Percentiles rank a stretch among this genome's conserved stretches.
These are phyloP conservation scores for Tetramorium simillimum DNA, from an alignment of 1,140 invertebrate species.

Conservation along the genomic window DNA sequence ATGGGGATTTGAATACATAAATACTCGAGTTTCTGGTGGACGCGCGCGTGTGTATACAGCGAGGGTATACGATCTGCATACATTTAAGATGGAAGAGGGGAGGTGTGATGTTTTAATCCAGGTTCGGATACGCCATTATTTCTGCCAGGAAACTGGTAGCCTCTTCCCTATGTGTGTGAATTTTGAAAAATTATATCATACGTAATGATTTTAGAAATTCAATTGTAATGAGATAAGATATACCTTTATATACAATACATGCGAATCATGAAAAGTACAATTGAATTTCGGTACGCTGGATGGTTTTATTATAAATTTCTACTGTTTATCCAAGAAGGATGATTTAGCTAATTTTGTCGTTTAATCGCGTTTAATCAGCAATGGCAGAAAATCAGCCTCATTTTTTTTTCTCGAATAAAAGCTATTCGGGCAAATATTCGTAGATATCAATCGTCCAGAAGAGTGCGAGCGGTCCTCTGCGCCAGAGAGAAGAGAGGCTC, in stretches of 20 bases:
- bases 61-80: conserved; percentile 78
- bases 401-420: conserved; percentile 22
- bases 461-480: conserved; percentile 42
- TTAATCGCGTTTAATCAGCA: conserved; percentile 8
- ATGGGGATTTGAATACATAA: conserved; percentile 84
- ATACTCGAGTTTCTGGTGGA: conserved; percentile 79
- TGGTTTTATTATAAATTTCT: not conserved
- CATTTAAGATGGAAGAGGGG: conserved; percentile 71
- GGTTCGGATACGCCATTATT: conserved; percentile 64
- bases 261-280: too few species aligned
- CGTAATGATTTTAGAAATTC: not conserved
- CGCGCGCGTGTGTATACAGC: conserved; percentile 67
- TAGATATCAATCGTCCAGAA: conserved; percentile 68
- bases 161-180: not conserved
- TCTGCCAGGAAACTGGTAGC: conserved; percentile 16
- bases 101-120: conserved; percentile 81
- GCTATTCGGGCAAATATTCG: conserved; percentile 50
- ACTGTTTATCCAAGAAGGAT: too few species aligned
- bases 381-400: not conserved
- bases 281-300: too few species aligned
- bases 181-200: not conserved
- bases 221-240: not conserved
- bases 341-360: not conserved
- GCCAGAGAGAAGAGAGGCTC: conserved; percentile 47
- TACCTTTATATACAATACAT: not conserved